These are phyloP conservation scores for Drosophila gaucha DNA, from an alignment of 2,888 invertebrate species.

Conservation along the genomic window DNA sequence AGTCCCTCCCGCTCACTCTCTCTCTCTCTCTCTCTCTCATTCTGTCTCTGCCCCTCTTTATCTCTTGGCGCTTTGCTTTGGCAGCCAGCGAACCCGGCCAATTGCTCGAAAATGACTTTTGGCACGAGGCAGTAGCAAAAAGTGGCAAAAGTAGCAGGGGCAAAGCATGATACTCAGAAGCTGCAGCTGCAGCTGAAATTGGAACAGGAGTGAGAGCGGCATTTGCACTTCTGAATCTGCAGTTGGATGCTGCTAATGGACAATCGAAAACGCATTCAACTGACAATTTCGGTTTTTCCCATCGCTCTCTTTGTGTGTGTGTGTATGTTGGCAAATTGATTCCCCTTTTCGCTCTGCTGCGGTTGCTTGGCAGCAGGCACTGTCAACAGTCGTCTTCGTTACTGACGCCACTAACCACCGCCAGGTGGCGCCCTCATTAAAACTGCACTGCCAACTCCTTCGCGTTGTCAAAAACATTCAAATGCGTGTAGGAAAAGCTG, in stretches of 20 bases:
- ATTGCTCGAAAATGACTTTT: constrained; percentile 80
- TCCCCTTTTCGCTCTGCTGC: constrained; percentile 52
- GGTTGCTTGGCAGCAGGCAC: constrained; percentile 59
- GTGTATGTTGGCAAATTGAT: constrained; percentile 67
- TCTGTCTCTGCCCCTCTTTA: neutral
- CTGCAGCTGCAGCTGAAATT: neutral
- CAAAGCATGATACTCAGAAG: constrained; percentile 44
- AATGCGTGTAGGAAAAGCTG: constrained; percentile 14
- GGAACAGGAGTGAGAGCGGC: neutral
- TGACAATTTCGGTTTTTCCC: constrained; percentile 73
- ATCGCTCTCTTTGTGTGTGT: constrained; percentile 10
- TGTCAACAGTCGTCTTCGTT: constrained; percentile 41
- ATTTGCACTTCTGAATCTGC: constrained; percentile 12
- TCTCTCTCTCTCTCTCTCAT: neutral
- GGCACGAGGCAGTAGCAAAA: constrained; percentile 63
- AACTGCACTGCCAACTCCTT: constrained; percentile 52
- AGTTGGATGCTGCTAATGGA: constrained; percentile 67
- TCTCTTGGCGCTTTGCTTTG: constrained; percentile 44
- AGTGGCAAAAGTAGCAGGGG: constrained; percentile 16
- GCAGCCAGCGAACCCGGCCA: constrained; percentile 68
- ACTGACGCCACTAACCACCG: constrained; percentile 19
- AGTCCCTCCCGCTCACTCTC: neutral
- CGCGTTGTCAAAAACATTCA: constrained; percentile 65
- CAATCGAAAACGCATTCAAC: constrained; percentile 80
- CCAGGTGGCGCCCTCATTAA: constrained; percentile 76